These are phyloP conservation scores for Delichon dasypus DNA, from an alignment of 2,797 vertebrate species.

Conservation along the genomic window DNA sequence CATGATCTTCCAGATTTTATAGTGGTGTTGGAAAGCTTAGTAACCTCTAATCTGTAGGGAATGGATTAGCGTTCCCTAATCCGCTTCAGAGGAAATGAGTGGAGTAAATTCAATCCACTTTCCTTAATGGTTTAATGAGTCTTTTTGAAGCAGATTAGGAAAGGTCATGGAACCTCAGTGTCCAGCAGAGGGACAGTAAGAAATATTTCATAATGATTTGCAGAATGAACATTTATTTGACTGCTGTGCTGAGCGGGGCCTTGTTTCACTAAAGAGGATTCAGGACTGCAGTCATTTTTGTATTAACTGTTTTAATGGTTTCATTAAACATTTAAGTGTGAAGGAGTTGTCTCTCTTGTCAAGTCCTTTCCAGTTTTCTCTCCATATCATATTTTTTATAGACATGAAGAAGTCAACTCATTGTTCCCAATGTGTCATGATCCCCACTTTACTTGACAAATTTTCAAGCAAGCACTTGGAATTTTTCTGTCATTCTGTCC, in stretches of 20 bases:
- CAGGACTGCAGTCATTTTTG: background rate
- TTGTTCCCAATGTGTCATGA: background rate
- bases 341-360: background rate
- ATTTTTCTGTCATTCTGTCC: background rate
- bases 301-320: background rate
- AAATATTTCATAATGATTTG: background rate
- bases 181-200: background rate
- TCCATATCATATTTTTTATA: background rate
- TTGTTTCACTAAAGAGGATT: background rate
- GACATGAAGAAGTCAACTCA: background rate
- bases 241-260: background rate
- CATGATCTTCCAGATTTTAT: background rate
- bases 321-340: background rate
- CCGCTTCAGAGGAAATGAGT: background rate
- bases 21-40: background rate
- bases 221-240: background rate
- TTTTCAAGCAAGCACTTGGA: background rate
- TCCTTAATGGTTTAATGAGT: slow-evolving; percentile 43
- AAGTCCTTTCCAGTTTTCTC: background rate
- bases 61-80: slow-evolving; percentile 37
- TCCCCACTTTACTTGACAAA: background rate
- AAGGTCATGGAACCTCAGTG: background rate
- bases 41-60: background rate
- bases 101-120: slow-evolving; percentile 40
- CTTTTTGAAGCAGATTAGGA: slow-evolving; percentile 19